Percentiles rank a stretch among this genome's conserved stretches.
Conservation (phyloP, 2,888 invertebrate species). For the Caenorhabditis sinica region DNA sequence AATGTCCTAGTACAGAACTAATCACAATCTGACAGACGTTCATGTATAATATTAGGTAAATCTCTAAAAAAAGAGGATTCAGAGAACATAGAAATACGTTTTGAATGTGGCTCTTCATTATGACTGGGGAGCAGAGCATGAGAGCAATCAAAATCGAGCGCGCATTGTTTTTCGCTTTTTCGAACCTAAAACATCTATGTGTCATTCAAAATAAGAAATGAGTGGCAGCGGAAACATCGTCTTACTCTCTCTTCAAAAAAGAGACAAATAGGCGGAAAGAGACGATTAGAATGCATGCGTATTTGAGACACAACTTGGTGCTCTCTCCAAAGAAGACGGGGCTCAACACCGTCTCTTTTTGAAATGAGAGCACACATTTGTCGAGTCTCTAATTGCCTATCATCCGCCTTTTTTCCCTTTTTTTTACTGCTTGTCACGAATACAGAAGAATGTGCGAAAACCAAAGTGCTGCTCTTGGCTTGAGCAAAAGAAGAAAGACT, state of each 20-base stretch:
- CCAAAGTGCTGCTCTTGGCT: constrained; percentile 14
- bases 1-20: too few relatives aligned
- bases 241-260: constrained; percentile 11
- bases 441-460: constrained; percentile 46
- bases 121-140: not conserved
- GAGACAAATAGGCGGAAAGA: constrained; percentile 52
- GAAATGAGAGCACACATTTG: constrained; percentile 15
- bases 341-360: constrained; percentile 10
- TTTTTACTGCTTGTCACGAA: not conserved
- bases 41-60: too few relatives aligned
- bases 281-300: constrained; percentile 49
- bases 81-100: too few relatives aligned
- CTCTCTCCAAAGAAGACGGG: not conserved
- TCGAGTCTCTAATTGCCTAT: constrained; percentile 20
- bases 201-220: constrained; percentile 17
- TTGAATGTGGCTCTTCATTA: too few relatives aligned
- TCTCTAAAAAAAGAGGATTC: too few relatives aligned
- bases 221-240: constrained; percentile 48
- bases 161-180: not conserved
- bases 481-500: not conserved
- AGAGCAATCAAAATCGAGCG: not conserved
- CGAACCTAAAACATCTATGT: constrained; percentile 7
- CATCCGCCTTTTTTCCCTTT: not conserved
- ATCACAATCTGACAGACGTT: too few relatives aligned
- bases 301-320: constrained; percentile 29